phyloP scores from a whole-genome alignment of 2,113 vertebrate species.

The Pelusios castaneus region DNA sequence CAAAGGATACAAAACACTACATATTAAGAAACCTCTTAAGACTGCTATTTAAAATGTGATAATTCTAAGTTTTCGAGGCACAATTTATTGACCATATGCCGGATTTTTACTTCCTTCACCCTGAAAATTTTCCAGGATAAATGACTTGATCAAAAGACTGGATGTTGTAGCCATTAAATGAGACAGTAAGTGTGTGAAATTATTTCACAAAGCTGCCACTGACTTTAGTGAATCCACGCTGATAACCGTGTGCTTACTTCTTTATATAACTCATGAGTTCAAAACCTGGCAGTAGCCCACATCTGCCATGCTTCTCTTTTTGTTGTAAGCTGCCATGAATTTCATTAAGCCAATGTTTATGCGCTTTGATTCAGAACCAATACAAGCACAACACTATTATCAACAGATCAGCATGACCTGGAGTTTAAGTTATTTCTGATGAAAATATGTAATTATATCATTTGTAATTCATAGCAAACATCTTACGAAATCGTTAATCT shows the following conservation, averaged over 20 bases:
- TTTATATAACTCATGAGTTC: not conserved
- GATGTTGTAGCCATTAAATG: not conserved
- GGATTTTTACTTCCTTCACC: not conserved
- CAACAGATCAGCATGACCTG: conserved; percentile 22
- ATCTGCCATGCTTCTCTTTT: not conserved
- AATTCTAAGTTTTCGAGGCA: not conserved
- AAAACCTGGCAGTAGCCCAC: not conserved
- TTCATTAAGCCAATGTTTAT: conserved; percentile 7
- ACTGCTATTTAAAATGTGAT: not conserved
- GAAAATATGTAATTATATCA: conserved; percentile 44
- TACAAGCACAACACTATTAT: conserved; percentile 37
- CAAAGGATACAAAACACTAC: not conserved
- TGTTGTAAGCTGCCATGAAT: conserved; percentile 10
- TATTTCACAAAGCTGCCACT: not conserved
- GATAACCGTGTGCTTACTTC: not conserved
- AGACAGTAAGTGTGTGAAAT: not conserved
- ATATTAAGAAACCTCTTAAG: not conserved
- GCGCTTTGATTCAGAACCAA: conserved; percentile 41
- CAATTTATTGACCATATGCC: not conserved
- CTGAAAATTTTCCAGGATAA: not conserved
- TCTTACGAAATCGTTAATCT: conserved; percentile 29
- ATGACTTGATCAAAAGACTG: not conserved
- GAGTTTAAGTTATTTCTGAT: conserved; percentile 19
- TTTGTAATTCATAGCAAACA: not conserved
- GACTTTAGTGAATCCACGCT: not conserved